Conservation (phyloP, 2,888 invertebrate genomes). For the Choreutis nemorana region DNA sequence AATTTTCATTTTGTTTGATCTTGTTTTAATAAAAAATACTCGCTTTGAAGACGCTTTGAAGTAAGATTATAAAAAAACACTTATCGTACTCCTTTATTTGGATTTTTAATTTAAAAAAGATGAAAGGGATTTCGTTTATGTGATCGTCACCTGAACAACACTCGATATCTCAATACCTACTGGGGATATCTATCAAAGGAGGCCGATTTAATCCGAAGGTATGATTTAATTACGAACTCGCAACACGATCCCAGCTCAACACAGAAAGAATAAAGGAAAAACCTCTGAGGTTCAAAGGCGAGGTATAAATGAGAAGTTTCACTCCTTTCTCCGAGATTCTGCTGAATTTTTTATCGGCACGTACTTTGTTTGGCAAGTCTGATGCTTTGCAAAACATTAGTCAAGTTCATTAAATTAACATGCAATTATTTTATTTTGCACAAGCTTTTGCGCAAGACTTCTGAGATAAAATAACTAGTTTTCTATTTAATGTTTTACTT, state of each 20-base stretch:
- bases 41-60: too few species aligned
- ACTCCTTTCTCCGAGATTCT: slow-evolving; percentile 26
- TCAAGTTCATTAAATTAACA: too few species aligned
- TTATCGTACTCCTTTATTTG: slow-evolving; percentile 21
- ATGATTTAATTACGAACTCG: slow-evolving; percentile 51
- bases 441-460: too few species aligned
- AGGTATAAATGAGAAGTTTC: slow-evolving; percentile 34
- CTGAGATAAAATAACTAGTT: too few species aligned
- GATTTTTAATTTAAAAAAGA: slow-evolving; percentile 30
- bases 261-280: slow-evolving; percentile 29
- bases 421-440: too few species aligned
- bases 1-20: too few species aligned
- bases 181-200: slow-evolving; percentile 34
- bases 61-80: too few species aligned
- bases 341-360: slow-evolving; percentile 25
- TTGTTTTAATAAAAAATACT: too few species aligned
- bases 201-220: slow-evolving; percentile 43
- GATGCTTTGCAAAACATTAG: too few species aligned
- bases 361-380: not conserved
- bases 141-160: slow-evolving; percentile 29
- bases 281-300: slow-evolving; percentile 38
- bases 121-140: slow-evolving; percentile 22
- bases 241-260: slow-evolving; percentile 31
- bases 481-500: too few species aligned
- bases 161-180: slow-evolving; percentile 38